A percentile compares a stretch with the other conserved stretches of the same genome.
These are phyloP conservation scores for Artemia sinica DNA, from an alignment of 2,888 invertebrate species.

Conservation along the genomic window DNA sequence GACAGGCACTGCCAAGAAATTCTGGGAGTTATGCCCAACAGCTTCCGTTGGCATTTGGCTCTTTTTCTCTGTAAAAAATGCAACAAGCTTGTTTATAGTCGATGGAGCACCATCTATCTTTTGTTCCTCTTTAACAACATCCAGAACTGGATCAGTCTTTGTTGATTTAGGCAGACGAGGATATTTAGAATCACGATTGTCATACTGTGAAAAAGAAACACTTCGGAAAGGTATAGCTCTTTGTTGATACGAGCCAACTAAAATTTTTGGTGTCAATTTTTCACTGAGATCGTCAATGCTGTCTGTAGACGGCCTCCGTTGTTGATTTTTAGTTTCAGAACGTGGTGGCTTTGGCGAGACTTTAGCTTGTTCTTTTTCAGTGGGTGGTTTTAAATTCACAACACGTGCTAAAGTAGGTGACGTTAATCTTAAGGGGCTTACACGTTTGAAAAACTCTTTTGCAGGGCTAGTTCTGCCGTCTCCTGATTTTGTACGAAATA, in stretches of 20 bases:
- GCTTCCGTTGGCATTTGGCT: conserved; percentile 11
- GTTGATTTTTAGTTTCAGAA: not conserved
- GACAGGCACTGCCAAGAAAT: not conserved
- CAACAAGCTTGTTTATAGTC: conserved; percentile 18
- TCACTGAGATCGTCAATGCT: conserved; percentile 36
- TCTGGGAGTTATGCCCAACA: not conserved
- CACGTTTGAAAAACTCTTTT: not conserved
- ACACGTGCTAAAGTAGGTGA: conserved; percentile 31
- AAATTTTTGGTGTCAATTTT: conserved; percentile 42
- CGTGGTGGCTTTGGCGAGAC: conserved; percentile 21
- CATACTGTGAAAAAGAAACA: conserved; percentile 72
- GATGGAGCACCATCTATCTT: conserved; percentile 20
- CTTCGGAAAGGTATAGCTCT: conserved; percentile 57
- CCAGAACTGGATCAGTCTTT: conserved; percentile 21
- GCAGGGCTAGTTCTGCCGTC: conserved; percentile 2
- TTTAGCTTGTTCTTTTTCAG: conserved; percentile 21
- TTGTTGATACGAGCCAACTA: conserved; percentile 44
- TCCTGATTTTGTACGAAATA: conserved; percentile 3
- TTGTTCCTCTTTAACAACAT: conserved; percentile 22
- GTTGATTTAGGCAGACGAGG: conserved; percentile 25
- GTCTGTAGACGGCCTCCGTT: conserved; percentile 24
- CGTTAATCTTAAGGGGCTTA: conserved; percentile 21
- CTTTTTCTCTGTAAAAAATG: conserved; percentile 18
- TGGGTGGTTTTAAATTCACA: not conserved
- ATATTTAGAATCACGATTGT: conserved; percentile 47